Evolutionary conservation across 1,140 invertebrate species (phyloP), one percentile per base, ranked within the genome.

Genomic region (Drosophila varians): DNA sequence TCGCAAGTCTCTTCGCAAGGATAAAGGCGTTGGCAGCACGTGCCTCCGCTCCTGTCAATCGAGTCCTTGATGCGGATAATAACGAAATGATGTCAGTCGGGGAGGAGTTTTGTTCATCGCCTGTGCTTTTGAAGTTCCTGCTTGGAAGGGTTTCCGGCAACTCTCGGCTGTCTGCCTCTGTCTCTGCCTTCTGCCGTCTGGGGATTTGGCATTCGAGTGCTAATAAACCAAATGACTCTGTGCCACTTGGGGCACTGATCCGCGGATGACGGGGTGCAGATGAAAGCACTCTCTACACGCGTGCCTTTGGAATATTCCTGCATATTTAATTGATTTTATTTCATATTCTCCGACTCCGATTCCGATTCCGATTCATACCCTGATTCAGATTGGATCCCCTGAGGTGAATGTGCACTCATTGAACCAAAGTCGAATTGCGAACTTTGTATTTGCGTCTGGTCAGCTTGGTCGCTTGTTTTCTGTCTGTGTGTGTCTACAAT

Each of bases 41-140:
- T 87, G 83, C 70, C 72, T 69, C 57, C 34, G 64, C 56, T 83
- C 47, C 83, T 87, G 82, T 87, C 82, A 87, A 87, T 87, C 82
- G 82, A 82, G 53, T 82, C 70, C 83, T 87, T 87, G 83, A 88
- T 87, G 83, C 77, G 82, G 77, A 87, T 87, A 87, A 87, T 87
- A 88, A 87, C 83, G 82, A 82, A 87, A 87, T 87, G 87, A 87
- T 88, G 82, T 82, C 77, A 75, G 61, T 40, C 55, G 51, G 62
- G 58, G 51, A 62, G 53, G 82, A 55, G 74, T 82, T 74, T 74
- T 77, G 45, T 74, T 49, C 31, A 14, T 18, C 36, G 36, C 16
- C 38, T 14, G 9, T 64, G 58, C 62, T 72, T 75, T 75, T 75
- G 68, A 72, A 66, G 73, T 76, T 69, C 11, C 18, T 25, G 19